Conservation (phyloP, 1,140 invertebrate genomes). For the Zophobas atratus region DNA sequence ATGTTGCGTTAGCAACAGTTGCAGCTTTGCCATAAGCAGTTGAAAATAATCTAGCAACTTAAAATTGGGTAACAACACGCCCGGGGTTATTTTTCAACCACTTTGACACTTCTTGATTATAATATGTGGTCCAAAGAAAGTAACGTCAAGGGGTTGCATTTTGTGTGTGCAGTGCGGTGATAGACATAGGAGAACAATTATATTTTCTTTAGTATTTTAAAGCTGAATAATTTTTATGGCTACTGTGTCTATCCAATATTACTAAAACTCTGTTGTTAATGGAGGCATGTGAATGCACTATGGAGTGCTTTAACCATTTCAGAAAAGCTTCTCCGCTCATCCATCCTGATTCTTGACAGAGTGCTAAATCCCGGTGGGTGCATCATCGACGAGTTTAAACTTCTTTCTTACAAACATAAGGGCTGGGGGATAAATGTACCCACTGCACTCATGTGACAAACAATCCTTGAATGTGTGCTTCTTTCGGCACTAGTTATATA, state of each 20-base stretch:
- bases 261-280: slow-evolving; percentile 59
- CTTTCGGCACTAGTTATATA: too few species aligned
- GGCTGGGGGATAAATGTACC: slow-evolving; percentile 35
- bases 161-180: slow-evolving; percentile 65
- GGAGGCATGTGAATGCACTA: slow-evolving; percentile 59
- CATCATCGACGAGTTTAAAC: slow-evolving; percentile 61
- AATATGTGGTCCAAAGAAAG: slow-evolving; percentile 60
- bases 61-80: neutral
- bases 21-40: too few species aligned
- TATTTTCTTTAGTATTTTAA: slow-evolving; percentile 56
- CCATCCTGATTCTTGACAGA: slow-evolving; percentile 66
- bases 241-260: slow-evolving; percentile 63
- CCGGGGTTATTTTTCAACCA: neutral
- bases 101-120: neutral
- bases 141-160: slow-evolving; percentile 65
- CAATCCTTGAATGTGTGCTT: neutral
- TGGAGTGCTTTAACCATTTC: slow-evolving; percentile 66
- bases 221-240: slow-evolving; percentile 21
- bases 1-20: too few species aligned
- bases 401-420: slow-evolving; percentile 39
- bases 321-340: slow-evolving; percentile 45
- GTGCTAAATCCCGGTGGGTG: slow-evolving; percentile 66
- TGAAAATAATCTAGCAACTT: neutral
- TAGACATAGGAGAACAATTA: slow-evolving; percentile 67
- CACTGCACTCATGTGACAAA: slow-evolving; percentile 34